Conservation (phyloP, 2,113 vertebrate species). For the Otis tarda region DNA sequence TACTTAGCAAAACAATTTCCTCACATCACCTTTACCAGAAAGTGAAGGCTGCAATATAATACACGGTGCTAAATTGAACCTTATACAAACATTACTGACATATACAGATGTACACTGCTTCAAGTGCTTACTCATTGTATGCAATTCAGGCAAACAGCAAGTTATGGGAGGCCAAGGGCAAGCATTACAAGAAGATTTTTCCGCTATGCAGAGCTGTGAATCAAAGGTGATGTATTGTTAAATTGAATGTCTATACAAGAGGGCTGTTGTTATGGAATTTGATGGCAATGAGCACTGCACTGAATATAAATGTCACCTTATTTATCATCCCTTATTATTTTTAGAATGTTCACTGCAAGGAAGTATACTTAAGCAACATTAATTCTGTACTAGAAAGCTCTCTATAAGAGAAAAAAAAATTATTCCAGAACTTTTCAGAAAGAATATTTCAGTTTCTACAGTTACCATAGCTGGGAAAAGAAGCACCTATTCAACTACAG, state of each 20-base stretch:
- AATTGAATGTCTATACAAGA: not conserved
- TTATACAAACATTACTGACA: not conserved
- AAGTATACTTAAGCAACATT: slow-evolving; percentile 13
- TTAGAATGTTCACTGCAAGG: slow-evolving; percentile 23
- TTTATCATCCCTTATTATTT: slow-evolving; percentile 49
- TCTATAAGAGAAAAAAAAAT: not conserved
- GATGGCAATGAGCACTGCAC: not conserved
- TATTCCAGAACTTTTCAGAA: slow-evolving; percentile 3
- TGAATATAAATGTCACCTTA: slow-evolving; percentile 50
- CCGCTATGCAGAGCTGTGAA: slow-evolving; percentile 28
- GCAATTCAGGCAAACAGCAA: slow-evolving; percentile 27
- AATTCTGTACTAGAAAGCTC: not conserved
- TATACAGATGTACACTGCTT: not conserved
- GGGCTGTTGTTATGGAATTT: not conserved
- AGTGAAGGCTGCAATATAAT: slow-evolving; percentile 10
- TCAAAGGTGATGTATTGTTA: slow-evolving; percentile 34
- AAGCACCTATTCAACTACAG: not conserved
- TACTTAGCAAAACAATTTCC: not conserved
- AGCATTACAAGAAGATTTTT: not conserved
- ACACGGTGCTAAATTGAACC: slow-evolving; percentile 24
- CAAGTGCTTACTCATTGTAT: slow-evolving; percentile 10
- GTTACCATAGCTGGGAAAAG: not conserved
- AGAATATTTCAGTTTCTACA: not conserved
- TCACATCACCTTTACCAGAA: slow-evolving; percentile 42
- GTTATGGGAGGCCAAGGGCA: not conserved